Conservation (phyloP, 2,797 vertebrate species). For the Spinus pinus region DNA sequence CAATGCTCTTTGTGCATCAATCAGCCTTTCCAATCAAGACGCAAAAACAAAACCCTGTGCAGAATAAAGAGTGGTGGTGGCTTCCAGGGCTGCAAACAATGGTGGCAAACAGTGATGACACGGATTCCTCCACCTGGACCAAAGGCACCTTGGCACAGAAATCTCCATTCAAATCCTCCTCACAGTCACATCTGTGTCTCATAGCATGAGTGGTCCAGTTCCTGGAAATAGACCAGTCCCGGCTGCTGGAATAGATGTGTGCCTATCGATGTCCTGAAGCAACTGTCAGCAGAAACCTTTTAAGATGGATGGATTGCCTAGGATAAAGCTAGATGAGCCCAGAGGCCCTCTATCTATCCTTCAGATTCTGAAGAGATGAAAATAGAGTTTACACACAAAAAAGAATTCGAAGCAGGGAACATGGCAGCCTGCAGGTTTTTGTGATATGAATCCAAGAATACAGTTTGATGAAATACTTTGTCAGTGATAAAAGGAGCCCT, state of each 20-base stretch:
- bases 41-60: neutral
- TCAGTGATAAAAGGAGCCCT: constrained; percentile 11
- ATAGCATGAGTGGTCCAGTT: neutral
- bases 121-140: neutral
- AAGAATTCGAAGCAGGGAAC: neutral
- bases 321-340: neutral
- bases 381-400: neutral
- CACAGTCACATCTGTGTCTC: neutral
- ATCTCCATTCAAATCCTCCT: neutral
- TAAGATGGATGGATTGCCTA: neutral
- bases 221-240: neutral
- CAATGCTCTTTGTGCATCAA: neutral
- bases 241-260: neutral
- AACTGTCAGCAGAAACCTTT: neutral
- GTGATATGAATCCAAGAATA: neutral
- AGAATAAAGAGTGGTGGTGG: neutral
- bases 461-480: neutral
- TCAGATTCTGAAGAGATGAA: neutral
- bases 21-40: neutral
- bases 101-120: neutral
- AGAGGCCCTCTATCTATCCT: neutral
- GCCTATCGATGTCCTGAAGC: fast-evolving
- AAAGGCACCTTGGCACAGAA: neutral
- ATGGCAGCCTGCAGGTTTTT: neutral
- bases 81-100: neutral